Evolutionary conservation across 2,888 invertebrate species (phyloP).

Genomic region (Ceraclea dissimilis): DNA sequence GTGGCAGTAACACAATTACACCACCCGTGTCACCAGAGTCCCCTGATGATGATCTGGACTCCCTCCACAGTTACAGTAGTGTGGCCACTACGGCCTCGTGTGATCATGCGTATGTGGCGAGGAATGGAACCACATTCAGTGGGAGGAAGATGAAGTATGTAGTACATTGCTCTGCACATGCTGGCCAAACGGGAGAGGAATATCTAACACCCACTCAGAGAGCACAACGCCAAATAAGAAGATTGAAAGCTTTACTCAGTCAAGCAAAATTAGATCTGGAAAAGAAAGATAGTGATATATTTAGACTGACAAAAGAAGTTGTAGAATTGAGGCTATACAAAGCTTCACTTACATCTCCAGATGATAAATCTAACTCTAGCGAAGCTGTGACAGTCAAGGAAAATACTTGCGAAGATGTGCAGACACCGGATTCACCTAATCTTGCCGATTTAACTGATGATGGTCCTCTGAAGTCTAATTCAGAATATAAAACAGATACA

Average conservation of each 20-base stretch:
- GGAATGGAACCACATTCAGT: conserved; percentile 64
- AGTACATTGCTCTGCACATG: conserved; percentile 76
- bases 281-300: conserved; percentile 75
- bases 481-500: conserved; percentile 37
- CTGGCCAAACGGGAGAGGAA: conserved; percentile 68
- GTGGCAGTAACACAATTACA: conserved; percentile 47
- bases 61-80: conserved; percentile 71
- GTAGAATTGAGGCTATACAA: conserved; percentile 75
- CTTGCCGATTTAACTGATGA: conserved; percentile 46
- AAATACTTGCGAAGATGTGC: conserved; percentile 49
- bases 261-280: conserved; percentile 71
- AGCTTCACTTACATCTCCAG: conserved; percentile 70
- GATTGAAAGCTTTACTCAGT: conserved; percentile 62
- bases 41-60: conserved; percentile 63
- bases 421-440: conserved; percentile 45
- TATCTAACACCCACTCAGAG: conserved; percentile 85
- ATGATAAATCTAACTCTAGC: conserved; percentile 71
- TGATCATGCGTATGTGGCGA: conserved; percentile 75
- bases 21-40: conserved; percentile 57
- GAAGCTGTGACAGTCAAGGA: conserved; percentile 68
- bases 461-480: conserved; percentile 34
- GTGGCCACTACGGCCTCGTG: conserved; percentile 73
- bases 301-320: conserved; percentile 67
- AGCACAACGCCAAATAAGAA: conserved; percentile 71
- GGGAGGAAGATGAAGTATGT: conserved; percentile 70